A percentile compares a stretch with the other conserved stretches of the same genome.
Evolutionary conservation across 2,888 invertebrate genomes (phyloP).

Genomic region (Cryptocheilus praepositus): DNA sequence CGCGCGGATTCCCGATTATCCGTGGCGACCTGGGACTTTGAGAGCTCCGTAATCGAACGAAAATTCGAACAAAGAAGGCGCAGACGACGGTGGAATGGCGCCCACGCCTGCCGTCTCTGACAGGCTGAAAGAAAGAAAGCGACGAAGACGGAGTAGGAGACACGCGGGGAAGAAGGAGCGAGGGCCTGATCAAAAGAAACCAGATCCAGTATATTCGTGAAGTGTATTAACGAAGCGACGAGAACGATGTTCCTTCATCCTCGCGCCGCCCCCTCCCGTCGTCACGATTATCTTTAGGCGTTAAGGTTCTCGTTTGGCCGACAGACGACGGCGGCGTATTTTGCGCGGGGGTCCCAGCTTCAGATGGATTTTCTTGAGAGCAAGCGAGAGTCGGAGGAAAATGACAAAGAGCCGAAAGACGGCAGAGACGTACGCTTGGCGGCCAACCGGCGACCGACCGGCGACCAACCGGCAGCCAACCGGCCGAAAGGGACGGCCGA

Average conservation of each 20-base stretch:
- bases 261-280: no score
- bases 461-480: no score
- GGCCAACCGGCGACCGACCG: no score
- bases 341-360: slow-evolving; percentile 5
- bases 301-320: background rate
- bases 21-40: slow-evolving; percentile 42
- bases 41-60: slow-evolving; percentile 47
- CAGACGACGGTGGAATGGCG: slow-evolving; percentile 32
- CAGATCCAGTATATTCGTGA: slow-evolving; percentile 39
- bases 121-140: background rate
- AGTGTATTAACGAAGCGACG: slow-evolving; percentile 52
- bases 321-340: slow-evolving; percentile 25
- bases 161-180: slow-evolving; percentile 16
- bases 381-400: background rate
- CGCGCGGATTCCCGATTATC: slow-evolving; percentile 51
- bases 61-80: slow-evolving; percentile 39
- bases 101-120: no score
- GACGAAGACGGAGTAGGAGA: slow-evolving; percentile 5
- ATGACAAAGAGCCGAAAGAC: slow-evolving; percentile 4
- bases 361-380: slow-evolving; percentile 16
- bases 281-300: slow-evolving; percentile 37
- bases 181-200: slow-evolving; percentile 57
- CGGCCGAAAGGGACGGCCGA: background rate
- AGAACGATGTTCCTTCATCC: slow-evolving; percentile 3
- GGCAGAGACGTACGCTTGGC: background rate